Conservation (phyloP, 2,888 invertebrate genomes). For the Gortyna flavago region DNA sequence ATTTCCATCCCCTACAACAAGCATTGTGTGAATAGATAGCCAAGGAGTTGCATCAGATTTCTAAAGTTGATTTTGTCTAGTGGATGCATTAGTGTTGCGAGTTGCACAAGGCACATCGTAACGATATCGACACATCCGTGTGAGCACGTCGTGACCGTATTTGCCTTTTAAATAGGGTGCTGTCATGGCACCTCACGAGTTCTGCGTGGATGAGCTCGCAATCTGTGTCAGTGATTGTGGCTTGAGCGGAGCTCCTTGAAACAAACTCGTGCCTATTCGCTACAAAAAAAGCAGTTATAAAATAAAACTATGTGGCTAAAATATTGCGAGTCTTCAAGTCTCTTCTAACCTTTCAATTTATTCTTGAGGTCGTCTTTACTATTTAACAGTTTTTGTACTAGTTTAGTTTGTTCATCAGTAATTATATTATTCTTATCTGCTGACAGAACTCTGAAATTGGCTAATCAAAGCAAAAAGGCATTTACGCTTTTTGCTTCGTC, state of each 20-base stretch:
- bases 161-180: slow-evolving; percentile 85
- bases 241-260: slow-evolving; percentile 68
- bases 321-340: slow-evolving; percentile 25
- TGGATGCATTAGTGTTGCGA: slow-evolving; percentile 67
- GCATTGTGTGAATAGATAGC: slow-evolving; percentile 40
- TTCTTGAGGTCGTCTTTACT: slow-evolving; percentile 22
- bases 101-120: slow-evolving; percentile 74
- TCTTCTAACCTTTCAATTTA: slow-evolving; percentile 24
- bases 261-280: slow-evolving; percentile 43
- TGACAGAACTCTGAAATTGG: slow-evolving; percentile 35
- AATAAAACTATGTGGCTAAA: slow-evolving; percentile 43
- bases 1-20: slow-evolving; percentile 14
- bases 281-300: slow-evolving; percentile 54
- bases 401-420: slow-evolving; percentile 5
- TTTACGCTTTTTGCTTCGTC: slow-evolving; percentile 23
- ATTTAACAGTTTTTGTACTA: slow-evolving; percentile 16
- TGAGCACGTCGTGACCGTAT: slow-evolving; percentile 85
- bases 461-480: slow-evolving; percentile 42
- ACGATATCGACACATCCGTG: slow-evolving; percentile 77
- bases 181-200: slow-evolving; percentile 84
- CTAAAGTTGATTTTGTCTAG: slow-evolving; percentile 62
- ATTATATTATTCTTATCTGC: slow-evolving; percentile 31
- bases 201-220: slow-evolving; percentile 81
- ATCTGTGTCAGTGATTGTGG: slow-evolving; percentile 84
- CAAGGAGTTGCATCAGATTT: slow-evolving; percentile 56